phyloP scores from a whole-genome alignment of 2,797 vertebrate genomes.

The Gallirallus australis region DNA sequence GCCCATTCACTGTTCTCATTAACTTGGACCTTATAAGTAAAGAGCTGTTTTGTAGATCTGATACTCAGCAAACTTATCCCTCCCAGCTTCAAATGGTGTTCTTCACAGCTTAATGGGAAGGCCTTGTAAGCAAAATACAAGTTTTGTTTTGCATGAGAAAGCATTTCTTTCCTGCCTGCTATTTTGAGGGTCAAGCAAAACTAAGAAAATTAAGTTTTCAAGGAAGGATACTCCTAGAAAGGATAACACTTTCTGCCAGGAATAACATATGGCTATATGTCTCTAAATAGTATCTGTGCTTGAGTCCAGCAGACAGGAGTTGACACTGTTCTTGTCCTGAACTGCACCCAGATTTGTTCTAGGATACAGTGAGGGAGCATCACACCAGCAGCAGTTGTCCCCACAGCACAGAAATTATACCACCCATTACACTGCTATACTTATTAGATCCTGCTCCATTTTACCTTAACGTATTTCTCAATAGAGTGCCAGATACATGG shows the following conservation, averaged over 20 bases:
- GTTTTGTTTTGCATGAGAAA: background rate
- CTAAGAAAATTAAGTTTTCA: background rate
- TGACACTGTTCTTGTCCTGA: background rate
- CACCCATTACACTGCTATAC: background rate
- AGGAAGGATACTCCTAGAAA: background rate
- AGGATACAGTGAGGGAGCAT: background rate
- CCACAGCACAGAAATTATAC: background rate
- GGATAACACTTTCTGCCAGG: background rate
- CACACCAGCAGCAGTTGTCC: background rate
- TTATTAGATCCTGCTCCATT: background rate
- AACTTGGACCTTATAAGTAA: background rate
- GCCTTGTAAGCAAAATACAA: background rate
- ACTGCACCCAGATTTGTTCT: background rate
- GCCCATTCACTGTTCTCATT: background rate
- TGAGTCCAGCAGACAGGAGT: background rate
- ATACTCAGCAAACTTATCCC: background rate
- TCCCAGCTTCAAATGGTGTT: background rate
- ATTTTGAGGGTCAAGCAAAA: background rate
- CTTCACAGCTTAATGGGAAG: background rate
- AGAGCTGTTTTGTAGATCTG: background rate
- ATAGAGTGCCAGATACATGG: fast-evolving
- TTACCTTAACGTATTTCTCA: background rate
- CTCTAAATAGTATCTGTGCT: background rate
- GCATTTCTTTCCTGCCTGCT: background rate
- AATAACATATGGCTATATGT: background rate